Evolutionary conservation across 2,797 vertebrate genomes (phyloP), one percentile per base, ranked within the genome.

Genomic region (Myripristis jacobus): DNA sequence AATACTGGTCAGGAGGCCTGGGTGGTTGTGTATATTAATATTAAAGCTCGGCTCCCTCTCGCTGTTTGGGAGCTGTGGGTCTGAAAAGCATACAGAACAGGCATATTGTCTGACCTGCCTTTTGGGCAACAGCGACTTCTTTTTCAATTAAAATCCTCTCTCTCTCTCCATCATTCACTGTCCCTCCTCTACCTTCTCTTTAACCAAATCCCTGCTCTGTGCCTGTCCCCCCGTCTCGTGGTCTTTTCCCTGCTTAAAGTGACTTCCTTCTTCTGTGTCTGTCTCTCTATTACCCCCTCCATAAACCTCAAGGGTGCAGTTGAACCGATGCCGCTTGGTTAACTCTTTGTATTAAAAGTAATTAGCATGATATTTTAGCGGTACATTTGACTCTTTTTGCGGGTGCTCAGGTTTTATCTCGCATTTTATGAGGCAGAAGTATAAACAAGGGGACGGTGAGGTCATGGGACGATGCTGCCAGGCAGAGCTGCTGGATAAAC

Each of bases 391-490:
- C 81, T 87, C 29, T 81, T 58, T 77, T 75, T 34, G 43, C 21
- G 58, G 80, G 66, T 72, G 69, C 62, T 52, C 68, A 69, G 71
- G 55, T 80, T 87, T 89, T 81, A 82, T 84, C 70, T 81, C 61
- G 61, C 61, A 64, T 81, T 89, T 89, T 85, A 90, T 79, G 83
- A 88, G 85, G 80, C 77, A 70, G 74, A 82, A 59, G 70, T 67
- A 85, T 83, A 91, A 89, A 89, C 78, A 87, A 82, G 70, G 70
- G 68, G 75, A 70, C n/a, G 59, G 78, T 76, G 67, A 83, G 75
- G 81, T 84, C 68, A 80, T 51, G 68, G 56, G 77, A 90, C 78
- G 72, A 75, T 69, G 61, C 63, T 66, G 68, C 75, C 75, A 66
- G 25, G 52, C 48, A 72, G 79, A 80, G 77, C 63, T 65, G 64